Evolutionary conservation across 2,113 vertebrate genomes (phyloP), one percentile per base, ranked within the genome.

Genomic region (Phrynocephalus versicolor): DNA sequence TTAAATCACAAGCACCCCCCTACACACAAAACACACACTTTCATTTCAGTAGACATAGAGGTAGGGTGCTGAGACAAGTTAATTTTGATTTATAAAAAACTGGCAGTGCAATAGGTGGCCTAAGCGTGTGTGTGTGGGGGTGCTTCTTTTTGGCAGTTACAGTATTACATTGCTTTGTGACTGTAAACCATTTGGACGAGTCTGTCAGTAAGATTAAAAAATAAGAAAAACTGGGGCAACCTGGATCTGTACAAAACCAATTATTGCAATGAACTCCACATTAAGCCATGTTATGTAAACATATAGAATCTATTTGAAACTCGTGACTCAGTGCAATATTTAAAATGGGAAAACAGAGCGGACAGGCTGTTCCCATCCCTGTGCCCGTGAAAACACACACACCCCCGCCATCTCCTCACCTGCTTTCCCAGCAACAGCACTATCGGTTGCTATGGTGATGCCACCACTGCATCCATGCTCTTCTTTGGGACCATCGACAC

Each of bases 401-500:
- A 35, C 67, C 3, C 41, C 27, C 37, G 10, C 33, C 41, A 67
- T 37, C 55, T 30, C 23, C 84, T 85, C 70, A 85, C 84, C 77
- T 73, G 77, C 15, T 71, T 57, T 79, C 39, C 69, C 77, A 37
- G 57, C 23, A 80, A n/a, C 77, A 30, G 15, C 39, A 27, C 69
- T 57, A 37, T 85, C 58, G 0, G 77, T 64, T 65, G 84, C n/a
- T n/a, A 37, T 64, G 4, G 58, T 2, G 57, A 33, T 30, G 16
- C 84, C 6, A 18, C 39, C 27, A 30, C 39, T 80, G 58, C 69
- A 71, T 30, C 84, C 69, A 3, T 64, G 57, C 33, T 73, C 77
- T 80, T 85, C 84, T 80, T 80, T 80, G 3, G 84, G 69, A 64
- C 78, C 69, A 55, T 80, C 77, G 6, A 65, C 9, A 23, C 58